Evolutionary conservation across 2,888 invertebrate species (phyloP), one percentile per base, ranked within the genome.

Genomic region (Papilio elwesi): DNA sequence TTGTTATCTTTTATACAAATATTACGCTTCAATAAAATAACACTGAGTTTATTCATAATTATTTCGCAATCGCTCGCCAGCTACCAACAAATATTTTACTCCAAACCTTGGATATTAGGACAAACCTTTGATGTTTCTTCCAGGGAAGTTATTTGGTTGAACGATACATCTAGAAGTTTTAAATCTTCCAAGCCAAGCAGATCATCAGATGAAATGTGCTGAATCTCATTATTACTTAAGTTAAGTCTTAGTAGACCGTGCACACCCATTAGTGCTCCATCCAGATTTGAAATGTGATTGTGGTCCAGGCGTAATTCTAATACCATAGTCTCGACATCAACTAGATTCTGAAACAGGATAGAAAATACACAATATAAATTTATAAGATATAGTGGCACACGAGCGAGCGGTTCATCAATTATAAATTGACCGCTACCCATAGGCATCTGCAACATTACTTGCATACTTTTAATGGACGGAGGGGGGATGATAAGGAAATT

Each of bases 111-210:
- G 53, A 65, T 59, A 65, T 66, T 70, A 59, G 26, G 77, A 80
- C 82, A 79, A 91, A 97, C 97, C 95, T 97, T 97, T 80, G 97
- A 97, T 71, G 97, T 96, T 92, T 97, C 97, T 85, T 97, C 97
- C 72, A 98, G 91, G 3, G 97, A 96, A 59, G 95, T 95, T 52
- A 98, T 91, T 76, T 95, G 95, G 86, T 98, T 98, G 83, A 96
- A 94, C 0, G 97, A 97, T 62, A 98, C 93, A 83, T 97, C 97
- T 55, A 98, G 94, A 70, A 96, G 91, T 82, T 95, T 95, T 55
- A 98, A 90, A 76, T 96, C 95, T 79, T 96, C 96, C 79, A 98
- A 90, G 38, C 97, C 97, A 71, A 96, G 96, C 65, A 98, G 94
- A 84, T 97, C 97, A 70, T 97, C 97, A 0, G 96, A 96, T 0